Percentiles rank a stretch among this genome's conserved stretches.
Evolutionary conservation across 2,888 invertebrate species (phyloP).

Genomic region (Rhopalosiphum nymphaeae): DNA sequence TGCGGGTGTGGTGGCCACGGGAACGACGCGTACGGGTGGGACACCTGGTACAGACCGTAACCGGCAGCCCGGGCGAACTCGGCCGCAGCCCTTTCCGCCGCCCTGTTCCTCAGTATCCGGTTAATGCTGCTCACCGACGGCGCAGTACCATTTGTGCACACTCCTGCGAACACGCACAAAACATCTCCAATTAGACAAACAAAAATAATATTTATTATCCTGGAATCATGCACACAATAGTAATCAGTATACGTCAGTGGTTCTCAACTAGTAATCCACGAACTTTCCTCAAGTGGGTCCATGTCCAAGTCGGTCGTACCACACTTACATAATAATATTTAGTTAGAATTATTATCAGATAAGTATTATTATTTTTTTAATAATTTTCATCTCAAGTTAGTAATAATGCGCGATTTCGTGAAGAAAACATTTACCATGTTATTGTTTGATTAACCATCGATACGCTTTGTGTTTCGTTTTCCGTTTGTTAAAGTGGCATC

Average conservation of each 20-base stretch:
- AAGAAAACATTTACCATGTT: too few species aligned
- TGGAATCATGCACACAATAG: background rate
- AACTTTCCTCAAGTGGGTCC: too few species aligned
- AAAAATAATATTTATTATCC: background rate
- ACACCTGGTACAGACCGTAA: conserved; percentile 81
- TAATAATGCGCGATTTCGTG: too few species aligned
- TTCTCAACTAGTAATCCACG: too few species aligned
- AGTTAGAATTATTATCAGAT: too few species aligned
- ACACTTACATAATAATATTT: too few species aligned
- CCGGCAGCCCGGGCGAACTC: conserved; percentile 94
- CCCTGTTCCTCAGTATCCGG: conserved; percentile 93
- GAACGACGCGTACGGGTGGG: conserved; percentile 71
- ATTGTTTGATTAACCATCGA: too few species aligned
- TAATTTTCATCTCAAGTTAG: too few species aligned
- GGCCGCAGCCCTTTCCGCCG: conserved; percentile 95
- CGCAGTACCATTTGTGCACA: conserved; percentile 94
- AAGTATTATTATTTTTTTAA: too few species aligned
- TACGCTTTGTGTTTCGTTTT: too few species aligned
- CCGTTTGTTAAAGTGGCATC: too few species aligned
- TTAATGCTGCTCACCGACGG: conserved; percentile 98
- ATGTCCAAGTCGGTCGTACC: too few species aligned
- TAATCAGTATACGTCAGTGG: background rate
- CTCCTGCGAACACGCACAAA: conserved; percentile 75
- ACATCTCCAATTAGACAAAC: background rate
- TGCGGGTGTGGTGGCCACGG: conserved; percentile 68